Conservation (phyloP, 2,113 vertebrate genomes). For the Chaetura pelagica region DNA sequence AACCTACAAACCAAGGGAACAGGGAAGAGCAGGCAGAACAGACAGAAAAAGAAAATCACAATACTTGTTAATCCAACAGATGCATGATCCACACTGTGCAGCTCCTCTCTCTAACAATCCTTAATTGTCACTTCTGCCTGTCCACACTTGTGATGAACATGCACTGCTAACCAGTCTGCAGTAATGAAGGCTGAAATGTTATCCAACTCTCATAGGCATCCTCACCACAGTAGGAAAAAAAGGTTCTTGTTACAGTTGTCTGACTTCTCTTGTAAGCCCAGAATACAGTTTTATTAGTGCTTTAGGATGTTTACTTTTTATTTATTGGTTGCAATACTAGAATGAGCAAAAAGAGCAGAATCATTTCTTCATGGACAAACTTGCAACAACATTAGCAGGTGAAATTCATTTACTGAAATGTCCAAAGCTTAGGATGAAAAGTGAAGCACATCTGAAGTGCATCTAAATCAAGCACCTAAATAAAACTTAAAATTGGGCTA, state of each 20-base stretch:
- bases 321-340: neutral
- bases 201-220: neutral
- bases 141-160: neutral
- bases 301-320: neutral
- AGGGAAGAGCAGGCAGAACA: neutral
- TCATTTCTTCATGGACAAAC: neutral
- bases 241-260: neutral
- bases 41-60: neutral
- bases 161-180: neutral
- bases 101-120: neutral
- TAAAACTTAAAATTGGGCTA: slow-evolving; percentile 7
- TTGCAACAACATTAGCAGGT: neutral
- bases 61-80: neutral
- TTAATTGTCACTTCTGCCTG: neutral
- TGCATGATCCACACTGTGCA: neutral
- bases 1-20: neutral
- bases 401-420: neutral
- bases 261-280: neutral
- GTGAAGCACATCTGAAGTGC: neutral
- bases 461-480: slow-evolving; percentile 11
- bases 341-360: neutral
- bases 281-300: neutral
- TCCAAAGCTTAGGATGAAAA: neutral
- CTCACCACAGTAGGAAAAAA: neutral
- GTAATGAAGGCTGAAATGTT: accelerated